These are phyloP conservation scores for Plecturocebus donacophilus DNA, from an alignment of 2,113 vertebrate genomes.

Conservation along the genomic window DNA sequence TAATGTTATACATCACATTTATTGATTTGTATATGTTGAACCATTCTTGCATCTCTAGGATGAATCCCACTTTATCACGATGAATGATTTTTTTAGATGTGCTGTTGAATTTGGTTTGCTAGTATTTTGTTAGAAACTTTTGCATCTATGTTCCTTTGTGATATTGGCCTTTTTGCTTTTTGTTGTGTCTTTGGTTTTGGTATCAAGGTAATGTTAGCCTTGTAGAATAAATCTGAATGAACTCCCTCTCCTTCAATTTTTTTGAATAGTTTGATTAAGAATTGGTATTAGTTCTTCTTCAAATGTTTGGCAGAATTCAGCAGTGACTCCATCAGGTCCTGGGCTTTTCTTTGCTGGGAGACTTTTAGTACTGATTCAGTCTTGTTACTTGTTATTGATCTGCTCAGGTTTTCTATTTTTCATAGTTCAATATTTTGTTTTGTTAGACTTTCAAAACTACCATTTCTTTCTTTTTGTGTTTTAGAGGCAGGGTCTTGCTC, in stretches of 20 bases:
- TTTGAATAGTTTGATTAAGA: background rate
- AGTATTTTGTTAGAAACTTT: background rate
- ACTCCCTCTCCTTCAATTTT: background rate
- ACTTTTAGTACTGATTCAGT: background rate
- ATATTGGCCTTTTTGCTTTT: background rate
- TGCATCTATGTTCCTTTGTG: background rate
- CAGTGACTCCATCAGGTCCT: background rate
- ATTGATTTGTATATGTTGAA: background rate
- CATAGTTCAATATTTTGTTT: slow-evolving; percentile 6
- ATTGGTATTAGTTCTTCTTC: background rate
- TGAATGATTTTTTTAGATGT: background rate
- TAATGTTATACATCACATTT: background rate
- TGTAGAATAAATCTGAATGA: background rate
- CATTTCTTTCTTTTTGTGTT: slow-evolving; percentile 45
- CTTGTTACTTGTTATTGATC: background rate
- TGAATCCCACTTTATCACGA: background rate
- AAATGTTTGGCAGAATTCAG: background rate
- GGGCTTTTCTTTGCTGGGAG: background rate
- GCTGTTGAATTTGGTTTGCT: background rate
- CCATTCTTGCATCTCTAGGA: background rate
- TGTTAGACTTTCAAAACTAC: slow-evolving; percentile 69
- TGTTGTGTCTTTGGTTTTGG: background rate
- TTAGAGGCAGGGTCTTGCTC: too few species aligned
- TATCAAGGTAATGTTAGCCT: background rate
- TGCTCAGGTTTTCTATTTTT: background rate